Conservation (phyloP, 2,797 vertebrate species). For the Anabacerthia variegaticeps region DNA sequence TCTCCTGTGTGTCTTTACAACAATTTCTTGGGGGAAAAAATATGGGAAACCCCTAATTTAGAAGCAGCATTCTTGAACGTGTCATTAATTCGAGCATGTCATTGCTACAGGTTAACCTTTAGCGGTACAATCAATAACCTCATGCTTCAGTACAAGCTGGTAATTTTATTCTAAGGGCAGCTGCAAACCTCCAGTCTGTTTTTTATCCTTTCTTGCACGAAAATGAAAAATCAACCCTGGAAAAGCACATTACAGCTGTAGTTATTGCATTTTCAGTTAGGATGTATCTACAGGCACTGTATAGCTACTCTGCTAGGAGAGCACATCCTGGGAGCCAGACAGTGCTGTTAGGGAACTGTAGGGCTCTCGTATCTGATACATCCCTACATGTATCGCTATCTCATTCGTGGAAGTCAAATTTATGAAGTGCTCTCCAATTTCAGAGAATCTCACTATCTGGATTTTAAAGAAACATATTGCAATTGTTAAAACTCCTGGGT, state of each 20-base stretch:
- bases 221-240: neutral
- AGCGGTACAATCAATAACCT: neutral
- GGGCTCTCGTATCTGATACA: neutral
- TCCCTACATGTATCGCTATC: neutral
- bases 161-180: neutral
- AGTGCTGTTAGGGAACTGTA: neutral
- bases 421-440: neutral
- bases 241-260: neutral
- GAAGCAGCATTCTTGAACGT: neutral
- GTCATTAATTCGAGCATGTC: slow-evolving; percentile 13
- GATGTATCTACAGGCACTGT: neutral
- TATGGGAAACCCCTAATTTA: neutral
- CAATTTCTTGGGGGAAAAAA: neutral
- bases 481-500: neutral
- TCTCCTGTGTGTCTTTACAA: neutral
- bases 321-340: neutral
- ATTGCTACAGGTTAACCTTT: slow-evolving; percentile 15
- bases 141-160: neutral
- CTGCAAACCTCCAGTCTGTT: neutral
- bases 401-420: neutral
- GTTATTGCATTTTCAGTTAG: neutral
- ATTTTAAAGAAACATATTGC: neutral
- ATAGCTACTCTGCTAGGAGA: neutral
- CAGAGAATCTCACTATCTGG: neutral
- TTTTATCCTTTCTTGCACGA: neutral